phyloP scores from a whole-genome alignment of 2,888 invertebrate species.

The Bombylius major region DNA sequence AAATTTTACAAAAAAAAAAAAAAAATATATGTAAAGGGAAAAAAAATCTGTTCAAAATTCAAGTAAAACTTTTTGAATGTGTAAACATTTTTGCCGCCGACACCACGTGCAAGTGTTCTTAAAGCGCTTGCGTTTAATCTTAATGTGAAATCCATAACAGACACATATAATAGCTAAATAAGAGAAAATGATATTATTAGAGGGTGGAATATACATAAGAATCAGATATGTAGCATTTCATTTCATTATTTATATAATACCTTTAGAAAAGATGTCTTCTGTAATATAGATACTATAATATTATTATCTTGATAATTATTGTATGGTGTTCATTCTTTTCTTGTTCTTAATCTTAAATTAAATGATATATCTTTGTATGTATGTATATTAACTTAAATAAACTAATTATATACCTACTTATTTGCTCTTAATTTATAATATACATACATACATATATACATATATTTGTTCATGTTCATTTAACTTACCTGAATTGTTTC shows the following conservation, averaged over 20 bases:
- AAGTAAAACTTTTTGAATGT: conserved; percentile 3
- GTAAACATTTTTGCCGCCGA: conserved; percentile 12
- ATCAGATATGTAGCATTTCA: no score
- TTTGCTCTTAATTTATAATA: no score
- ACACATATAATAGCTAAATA: neutral
- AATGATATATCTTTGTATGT: neutral
- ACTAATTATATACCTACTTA: neutral
- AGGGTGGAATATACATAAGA: conserved; percentile 2
- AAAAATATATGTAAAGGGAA: no score
- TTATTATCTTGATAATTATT: no score
- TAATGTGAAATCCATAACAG: conserved; percentile 15
- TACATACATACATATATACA: no score
- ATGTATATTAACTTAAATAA: neutral
- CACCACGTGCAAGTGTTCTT: conserved; percentile 10
- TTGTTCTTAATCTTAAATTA: neutral
- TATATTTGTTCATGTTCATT: no score
- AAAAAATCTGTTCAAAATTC: neutral
- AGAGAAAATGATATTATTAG: neutral
- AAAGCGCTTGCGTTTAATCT: conserved; percentile 9
- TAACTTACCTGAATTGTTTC: conserved; percentile 38
- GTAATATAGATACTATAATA: no score
- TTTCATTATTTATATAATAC: no score
- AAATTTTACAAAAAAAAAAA: neutral
- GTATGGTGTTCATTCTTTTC: no score
- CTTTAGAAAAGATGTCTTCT: no score